Evolutionary conservation across 2,888 invertebrate genomes (phyloP).

Genomic region (Acronicta psi): DNA sequence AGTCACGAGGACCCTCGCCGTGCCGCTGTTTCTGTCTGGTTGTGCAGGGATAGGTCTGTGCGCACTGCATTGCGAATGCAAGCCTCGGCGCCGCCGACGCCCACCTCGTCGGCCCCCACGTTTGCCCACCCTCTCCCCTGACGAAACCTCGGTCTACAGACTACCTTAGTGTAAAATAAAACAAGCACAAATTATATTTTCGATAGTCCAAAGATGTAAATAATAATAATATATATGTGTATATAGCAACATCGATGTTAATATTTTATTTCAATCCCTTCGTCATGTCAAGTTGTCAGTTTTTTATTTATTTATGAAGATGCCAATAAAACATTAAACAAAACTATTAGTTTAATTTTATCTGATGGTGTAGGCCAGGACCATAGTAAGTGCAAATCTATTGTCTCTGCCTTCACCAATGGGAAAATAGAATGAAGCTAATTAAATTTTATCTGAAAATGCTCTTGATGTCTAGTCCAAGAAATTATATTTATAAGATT

Average conservation of each 20-base stretch:
- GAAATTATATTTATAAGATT: too few relatives aligned
- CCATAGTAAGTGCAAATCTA: too few relatives aligned
- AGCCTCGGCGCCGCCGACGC: constrained; percentile 91
- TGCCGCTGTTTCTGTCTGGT: constrained; percentile 95
- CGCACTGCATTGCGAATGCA: constrained; percentile 96
- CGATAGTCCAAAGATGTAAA: constrained; percentile 65
- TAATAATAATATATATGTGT: constrained; percentile 58
- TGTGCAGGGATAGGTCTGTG: constrained; percentile 95
- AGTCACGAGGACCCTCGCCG: constrained; percentile 95
- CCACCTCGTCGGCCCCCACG: constrained; percentile 91
- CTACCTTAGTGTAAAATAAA: constrained; percentile 68
- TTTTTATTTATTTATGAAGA: constrained; percentile 15
- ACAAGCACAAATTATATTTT: constrained; percentile 62
- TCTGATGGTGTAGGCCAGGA: too few relatives aligned
- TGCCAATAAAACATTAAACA: constrained; percentile 34
- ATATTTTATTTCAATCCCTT: constrained; percentile 38
- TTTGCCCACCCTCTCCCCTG: constrained; percentile 87
- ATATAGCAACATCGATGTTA: constrained; percentile 49
- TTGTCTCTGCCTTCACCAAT: too few relatives aligned
- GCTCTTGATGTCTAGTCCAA: too few relatives aligned
- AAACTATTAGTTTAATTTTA: too few relatives aligned
- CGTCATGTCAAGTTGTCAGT: background rate
- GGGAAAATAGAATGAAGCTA: too few relatives aligned
- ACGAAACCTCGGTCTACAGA: constrained; percentile 85
- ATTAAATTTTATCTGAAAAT: too few relatives aligned